Evolutionary conservation across 2,797 vertebrate genomes (phyloP), one percentile per base, ranked within the genome.

Genomic region (Euphonia xanthogaster): DNA sequence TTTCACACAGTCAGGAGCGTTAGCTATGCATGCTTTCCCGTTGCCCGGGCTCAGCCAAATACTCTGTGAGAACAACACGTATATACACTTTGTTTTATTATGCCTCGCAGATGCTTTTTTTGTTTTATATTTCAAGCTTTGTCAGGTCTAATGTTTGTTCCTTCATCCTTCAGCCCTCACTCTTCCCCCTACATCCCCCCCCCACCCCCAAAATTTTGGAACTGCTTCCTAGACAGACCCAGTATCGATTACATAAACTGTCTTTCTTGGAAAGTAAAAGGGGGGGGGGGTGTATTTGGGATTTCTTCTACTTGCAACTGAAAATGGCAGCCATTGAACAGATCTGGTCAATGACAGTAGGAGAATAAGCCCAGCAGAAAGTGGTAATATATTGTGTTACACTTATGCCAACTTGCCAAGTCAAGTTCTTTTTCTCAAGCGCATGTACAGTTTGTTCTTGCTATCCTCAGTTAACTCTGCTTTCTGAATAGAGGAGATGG

Each of bases 21-120:
- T 99, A 99, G 98, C 98, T 98, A 99, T 99, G 99, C 99, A 99
- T 99, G 98, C 98, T 98, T 99, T 98, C 97, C 97, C 98, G 99
- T 99, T 99, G 98, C 99, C 98, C 39, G 97, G 99, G 98, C 98
- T 99, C 98, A 98, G 98, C 96, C 96, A 97, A 98, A 98, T 96
- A 98, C 97, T 97, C 97, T 96, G 97, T 97, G 97, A 98, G 98
- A 98, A 98, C 96, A 97, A 98, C 98, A 98, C 97, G 95, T 98
- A 98, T 97, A 97, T 98, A 97, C 98, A 95, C 91, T 97, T 98
- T 97, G 96, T 97, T 98, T 98, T 97, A 97, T 98, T 98, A 97
- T 97, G 97, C 95, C 85, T 95, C 85, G 93, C 98, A 98, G 97
- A 98, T 98, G 97, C 98, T 91, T 97, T 97, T 98, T 98, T 98